Base-by-base conservation (phyloP, 2,113 vertebrate species). In the Alouatta palliata region DNA sequence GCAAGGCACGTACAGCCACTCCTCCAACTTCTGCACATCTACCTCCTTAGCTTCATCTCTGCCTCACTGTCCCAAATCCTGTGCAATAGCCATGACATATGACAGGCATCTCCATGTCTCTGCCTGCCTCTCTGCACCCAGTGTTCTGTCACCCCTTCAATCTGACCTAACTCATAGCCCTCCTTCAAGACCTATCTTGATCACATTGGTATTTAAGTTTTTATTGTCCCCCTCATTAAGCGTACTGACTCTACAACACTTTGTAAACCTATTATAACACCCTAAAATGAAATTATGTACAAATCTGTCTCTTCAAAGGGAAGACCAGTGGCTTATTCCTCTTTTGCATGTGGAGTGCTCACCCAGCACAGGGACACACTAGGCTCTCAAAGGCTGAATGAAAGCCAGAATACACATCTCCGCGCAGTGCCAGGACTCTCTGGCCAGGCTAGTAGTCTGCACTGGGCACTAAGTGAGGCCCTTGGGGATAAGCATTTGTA, bases 271-370 rank as follows among this genome's bases (percentile, higher is more conserved):
- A 40, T n/a, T 87, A 30, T 3, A 45, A 58, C 76, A 81, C 6
- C 19, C 45, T 64, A 77, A 90, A 56, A n/a, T 66, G 45, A 84
- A 85, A 81, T 92, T 47, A 83, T 45, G 88, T 90, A 37, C 49
- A 92, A 13, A 76, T 95, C 56, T 76, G 68, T 90, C 61, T 91
- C 75, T 93, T 96, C 64, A 93, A 91, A 90, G 54, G 43, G 66
- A 85, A 47, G 54, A 45, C 2, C 27, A 58, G 43, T 40, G 47
- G 35, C 70, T 68, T 71, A 23, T 56, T 91, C 23, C 58, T 71
- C 45, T 70, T 87, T 87, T 86, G 86, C 12, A 54, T n/a, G 10
- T 21, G 0, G 21, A 47, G 30, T 68, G 80, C 70, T 83, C 6
- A 49, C 45, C 43, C 40, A 35, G 43, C 66, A 40, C 3, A 61